Evolutionary conservation across 2,797 vertebrate genomes (phyloP).

Genomic region (Oreochromis grahami): DNA sequence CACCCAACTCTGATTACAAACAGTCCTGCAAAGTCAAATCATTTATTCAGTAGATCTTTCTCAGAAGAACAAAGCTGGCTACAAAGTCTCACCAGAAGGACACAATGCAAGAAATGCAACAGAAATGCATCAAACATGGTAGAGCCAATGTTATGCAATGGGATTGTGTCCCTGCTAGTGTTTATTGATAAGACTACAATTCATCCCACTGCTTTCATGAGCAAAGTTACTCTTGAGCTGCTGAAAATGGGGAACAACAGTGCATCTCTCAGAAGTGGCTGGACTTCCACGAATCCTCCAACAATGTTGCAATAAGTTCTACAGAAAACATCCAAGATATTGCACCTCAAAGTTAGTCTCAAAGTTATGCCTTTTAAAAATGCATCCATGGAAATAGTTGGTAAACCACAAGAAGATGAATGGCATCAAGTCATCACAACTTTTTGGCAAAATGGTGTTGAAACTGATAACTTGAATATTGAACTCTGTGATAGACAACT

Average conservation of each 20-base stretch:
- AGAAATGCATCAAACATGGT: not conserved
- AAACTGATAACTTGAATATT: not conserved
- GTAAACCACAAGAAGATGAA: not conserved
- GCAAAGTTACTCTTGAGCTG: not conserved
- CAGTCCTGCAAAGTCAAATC: not conserved
- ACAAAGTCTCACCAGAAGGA: not conserved
- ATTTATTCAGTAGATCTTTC: not conserved
- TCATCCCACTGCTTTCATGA: not conserved
- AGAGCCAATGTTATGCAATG: not conserved
- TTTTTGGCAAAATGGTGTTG: not conserved
- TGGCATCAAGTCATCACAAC: accelerated
- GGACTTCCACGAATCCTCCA: accelerated
- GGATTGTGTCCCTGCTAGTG: not conserved
- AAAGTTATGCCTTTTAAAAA: not conserved
- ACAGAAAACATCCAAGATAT: accelerated
- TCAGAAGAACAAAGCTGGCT: not conserved
- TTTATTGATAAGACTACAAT: not conserved
- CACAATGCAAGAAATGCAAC: not conserved
- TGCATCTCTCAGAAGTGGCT: not conserved
- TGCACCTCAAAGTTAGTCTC: not conserved
- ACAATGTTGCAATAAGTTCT: not conserved
- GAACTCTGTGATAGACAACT: not conserved
- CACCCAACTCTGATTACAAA: not conserved
- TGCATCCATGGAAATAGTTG: not conserved
- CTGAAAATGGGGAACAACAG: not conserved